phyloP scores from a whole-genome alignment of 2,888 invertebrate species.

The Hemicrepidius hirtus region DNA sequence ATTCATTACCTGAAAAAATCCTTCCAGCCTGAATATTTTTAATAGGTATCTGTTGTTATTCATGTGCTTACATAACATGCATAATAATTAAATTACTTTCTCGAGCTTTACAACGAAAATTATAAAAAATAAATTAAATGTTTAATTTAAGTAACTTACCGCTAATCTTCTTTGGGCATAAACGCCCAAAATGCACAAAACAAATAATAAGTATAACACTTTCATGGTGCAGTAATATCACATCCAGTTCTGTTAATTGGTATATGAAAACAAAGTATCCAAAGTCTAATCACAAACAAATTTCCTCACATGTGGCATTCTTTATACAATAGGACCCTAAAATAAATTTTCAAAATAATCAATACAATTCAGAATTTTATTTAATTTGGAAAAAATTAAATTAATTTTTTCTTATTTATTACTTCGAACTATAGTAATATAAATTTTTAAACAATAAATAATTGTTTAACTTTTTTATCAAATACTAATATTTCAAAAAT shows the following conservation, averaged over 20 bases:
- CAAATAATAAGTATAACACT: constrained; percentile 48
- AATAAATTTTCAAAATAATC: constrained; percentile 8
- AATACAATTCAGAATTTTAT: no score
- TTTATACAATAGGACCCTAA: constrained; percentile 5
- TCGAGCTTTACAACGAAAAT: no score
- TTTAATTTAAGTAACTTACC: constrained; percentile 53
- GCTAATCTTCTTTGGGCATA: constrained; percentile 53
- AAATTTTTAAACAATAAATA: no score
- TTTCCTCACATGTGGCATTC: constrained; percentile 11
- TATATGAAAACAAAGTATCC: constrained; percentile 2
- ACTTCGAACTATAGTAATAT: no score
- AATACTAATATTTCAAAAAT: no score
- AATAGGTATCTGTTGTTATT: no score
- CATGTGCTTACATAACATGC: no score
- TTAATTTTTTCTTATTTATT: no score
- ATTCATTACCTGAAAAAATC: no score
- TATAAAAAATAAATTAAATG: background rate
- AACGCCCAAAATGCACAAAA: constrained; percentile 49
- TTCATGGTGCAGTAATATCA: constrained; percentile 52
- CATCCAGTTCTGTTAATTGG: constrained; percentile 32
- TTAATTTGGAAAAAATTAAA: no score
- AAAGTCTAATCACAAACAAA: constrained; percentile 20
- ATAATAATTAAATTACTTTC: background rate
- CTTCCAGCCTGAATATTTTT: no score
- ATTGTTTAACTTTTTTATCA: no score